Conservation (phyloP, 2,113 vertebrate species). For the Coryphaenoides rupestris region DNA sequence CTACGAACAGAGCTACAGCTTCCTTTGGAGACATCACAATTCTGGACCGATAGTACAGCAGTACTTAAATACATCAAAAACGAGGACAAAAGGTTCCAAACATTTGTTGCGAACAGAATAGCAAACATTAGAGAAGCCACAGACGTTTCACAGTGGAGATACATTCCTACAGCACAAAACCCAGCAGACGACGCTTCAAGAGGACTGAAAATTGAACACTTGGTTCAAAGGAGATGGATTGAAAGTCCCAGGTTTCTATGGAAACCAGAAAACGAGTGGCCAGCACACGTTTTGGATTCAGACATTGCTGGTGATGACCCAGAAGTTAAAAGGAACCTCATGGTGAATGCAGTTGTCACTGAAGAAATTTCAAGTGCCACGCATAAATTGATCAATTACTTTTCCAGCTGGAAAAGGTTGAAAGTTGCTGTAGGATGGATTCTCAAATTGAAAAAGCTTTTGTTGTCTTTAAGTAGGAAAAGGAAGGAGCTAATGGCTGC, state of each 20-base stretch:
- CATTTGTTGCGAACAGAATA: conserved; percentile 11
- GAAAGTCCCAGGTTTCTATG: background rate
- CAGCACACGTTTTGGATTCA: background rate
- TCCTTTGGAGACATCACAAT: background rate
- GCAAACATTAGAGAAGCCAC: background rate
- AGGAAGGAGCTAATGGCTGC: no score
- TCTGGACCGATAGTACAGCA: conserved; percentile 20
- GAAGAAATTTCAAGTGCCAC: no score
- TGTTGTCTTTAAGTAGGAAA: no score
- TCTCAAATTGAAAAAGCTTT: no score
- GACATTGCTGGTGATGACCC: background rate
- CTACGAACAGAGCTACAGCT: conserved; percentile 12
- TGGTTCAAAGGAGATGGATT: background rate
- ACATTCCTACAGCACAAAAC: no score
- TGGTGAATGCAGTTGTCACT: background rate
- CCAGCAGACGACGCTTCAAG: no score
- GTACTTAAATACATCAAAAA: conserved; percentile 16
- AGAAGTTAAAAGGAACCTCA: background rate
- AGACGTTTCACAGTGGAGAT: background rate
- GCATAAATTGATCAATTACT: no score
- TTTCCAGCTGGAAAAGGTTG: no score
- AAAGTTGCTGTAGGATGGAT: no score
- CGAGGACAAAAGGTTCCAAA: conserved; percentile 11
- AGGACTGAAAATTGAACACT: no score
- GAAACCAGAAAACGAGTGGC: background rate